Percentiles rank a stretch among this genome's conserved stretches.
Evolutionary conservation across 2,888 invertebrate genomes (phyloP).

Genomic region (Scaptomyza caliginosa): DNA sequence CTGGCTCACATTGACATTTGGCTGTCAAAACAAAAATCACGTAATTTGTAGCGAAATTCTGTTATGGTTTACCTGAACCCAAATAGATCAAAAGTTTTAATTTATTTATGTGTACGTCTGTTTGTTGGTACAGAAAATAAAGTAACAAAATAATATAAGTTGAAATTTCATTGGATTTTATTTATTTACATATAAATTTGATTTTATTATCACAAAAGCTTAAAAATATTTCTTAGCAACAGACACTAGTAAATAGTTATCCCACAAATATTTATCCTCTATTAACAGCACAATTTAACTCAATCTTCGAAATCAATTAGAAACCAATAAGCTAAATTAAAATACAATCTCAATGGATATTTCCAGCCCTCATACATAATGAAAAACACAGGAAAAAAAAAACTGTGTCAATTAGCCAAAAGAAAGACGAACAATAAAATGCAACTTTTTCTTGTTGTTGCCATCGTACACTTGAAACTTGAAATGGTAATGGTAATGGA

Average conservation of each 20-base stretch:
- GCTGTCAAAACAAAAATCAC: slow-evolving; percentile 4
- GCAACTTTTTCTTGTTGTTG: slow-evolving; percentile 16
- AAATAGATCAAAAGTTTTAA: not conserved
- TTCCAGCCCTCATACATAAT: not conserved
- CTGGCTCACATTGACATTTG: not conserved
- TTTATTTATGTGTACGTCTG: not conserved
- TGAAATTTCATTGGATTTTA: not conserved
- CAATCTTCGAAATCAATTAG: not conserved
- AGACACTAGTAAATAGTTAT: too few species aligned
- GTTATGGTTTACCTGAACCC: not conserved
- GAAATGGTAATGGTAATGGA: slow-evolving; percentile 14
- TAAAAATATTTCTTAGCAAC: too few species aligned
- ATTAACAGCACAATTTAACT: not conserved
- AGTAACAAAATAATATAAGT: not conserved
- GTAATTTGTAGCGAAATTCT: not conserved
- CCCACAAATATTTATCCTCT: not conserved
- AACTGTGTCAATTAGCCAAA: slow-evolving; percentile 43
- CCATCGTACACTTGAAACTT: slow-evolving; percentile 34
- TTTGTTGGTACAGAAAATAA: not conserved
- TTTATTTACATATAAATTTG: not conserved
- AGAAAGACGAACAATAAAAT: slow-evolving; percentile 26
- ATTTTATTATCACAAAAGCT: too few species aligned
- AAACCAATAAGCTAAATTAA: not conserved
- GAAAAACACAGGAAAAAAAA: slow-evolving; percentile 4
- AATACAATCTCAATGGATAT: not conserved